A percentile compares a stretch with the other conserved stretches of the same genome.
These are phyloP conservation scores for Botia almorhae DNA, from an alignment of 2,797 vertebrate species.

Conservation along the genomic window DNA sequence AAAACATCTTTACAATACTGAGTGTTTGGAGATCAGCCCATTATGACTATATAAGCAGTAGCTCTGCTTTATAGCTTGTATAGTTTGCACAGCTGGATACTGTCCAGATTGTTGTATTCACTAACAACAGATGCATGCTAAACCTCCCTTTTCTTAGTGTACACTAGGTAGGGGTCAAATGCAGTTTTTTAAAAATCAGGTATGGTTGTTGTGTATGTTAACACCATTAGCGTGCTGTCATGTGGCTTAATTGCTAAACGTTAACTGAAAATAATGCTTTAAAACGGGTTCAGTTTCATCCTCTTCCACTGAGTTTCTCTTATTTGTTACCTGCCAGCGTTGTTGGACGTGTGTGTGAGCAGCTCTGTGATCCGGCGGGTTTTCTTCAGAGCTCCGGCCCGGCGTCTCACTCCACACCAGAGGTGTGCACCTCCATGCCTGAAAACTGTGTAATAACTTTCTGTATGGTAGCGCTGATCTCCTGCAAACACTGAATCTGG, in stretches of 20 bases:
- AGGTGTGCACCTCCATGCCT: conserved; percentile 39
- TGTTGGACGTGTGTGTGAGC: conserved; percentile 32
- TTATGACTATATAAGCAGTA: not conserved
- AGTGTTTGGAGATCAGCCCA: not conserved
- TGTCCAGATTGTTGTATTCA: conserved; percentile 16
- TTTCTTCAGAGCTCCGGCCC: not conserved
- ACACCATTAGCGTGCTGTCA: conserved; percentile 31
- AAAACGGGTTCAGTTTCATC: not conserved
- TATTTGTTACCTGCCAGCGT: conserved; percentile 40
- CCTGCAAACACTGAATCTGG: conserved; percentile 47
- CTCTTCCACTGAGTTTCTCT: conserved; percentile 17
- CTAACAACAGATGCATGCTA: not conserved
- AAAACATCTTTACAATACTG: not conserved
- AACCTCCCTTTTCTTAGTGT: not conserved
- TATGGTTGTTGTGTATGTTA: conserved; percentile 15
- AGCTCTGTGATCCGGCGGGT: conserved; percentile 19
- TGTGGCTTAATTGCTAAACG: conserved; percentile 30
- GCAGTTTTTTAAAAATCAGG: conserved; percentile 20
- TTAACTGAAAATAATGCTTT: conserved; percentile 38
- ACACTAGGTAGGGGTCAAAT: conserved; percentile 12
- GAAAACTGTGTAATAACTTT: conserved; percentile 58
- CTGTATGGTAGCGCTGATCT: conserved; percentile 54
- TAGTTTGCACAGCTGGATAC: not conserved
- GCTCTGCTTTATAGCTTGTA: not conserved
- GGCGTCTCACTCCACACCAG: conserved; percentile 7